These are phyloP conservation scores for Potorous gilbertii DNA, from an alignment of 2,797 vertebrate genomes.

Conservation along the genomic window DNA sequence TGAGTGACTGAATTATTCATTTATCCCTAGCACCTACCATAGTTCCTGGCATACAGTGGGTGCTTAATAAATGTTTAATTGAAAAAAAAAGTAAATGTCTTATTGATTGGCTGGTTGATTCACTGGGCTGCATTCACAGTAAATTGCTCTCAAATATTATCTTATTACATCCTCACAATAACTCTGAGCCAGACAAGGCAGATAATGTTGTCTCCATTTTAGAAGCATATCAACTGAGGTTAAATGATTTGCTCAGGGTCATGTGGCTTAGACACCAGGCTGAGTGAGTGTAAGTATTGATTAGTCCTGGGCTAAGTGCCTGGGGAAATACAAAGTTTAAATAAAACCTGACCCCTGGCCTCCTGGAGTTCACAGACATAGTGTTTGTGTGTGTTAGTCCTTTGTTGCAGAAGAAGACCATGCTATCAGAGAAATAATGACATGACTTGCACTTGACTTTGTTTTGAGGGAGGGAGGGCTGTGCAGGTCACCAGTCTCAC, in stretches of 20 bases:
- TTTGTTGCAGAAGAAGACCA: too few species aligned
- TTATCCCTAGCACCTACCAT: not conserved
- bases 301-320: not conserved
- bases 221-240: not conserved
- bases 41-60: not conserved
- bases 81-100: too few species aligned
- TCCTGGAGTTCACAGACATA: not conserved
- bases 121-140: not conserved
- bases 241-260: not conserved
- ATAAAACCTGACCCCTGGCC: not conserved
- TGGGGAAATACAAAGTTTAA: not conserved
- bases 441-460: too few species aligned
- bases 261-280: not conserved
- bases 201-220: not conserved
- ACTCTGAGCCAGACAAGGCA: not conserved
- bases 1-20: not conserved
- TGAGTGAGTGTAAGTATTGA: not conserved
- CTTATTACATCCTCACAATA: not conserved
- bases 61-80: not conserved
- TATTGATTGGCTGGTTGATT: not conserved
- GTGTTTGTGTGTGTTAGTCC: too few species aligned
- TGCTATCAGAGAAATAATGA: too few species aligned
- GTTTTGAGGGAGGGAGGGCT: too few species aligned
- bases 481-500: too few species aligned
- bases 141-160: not conserved